These are phyloP conservation scores for Drosophila tanythrix DNA, from an alignment of 2,888 invertebrate species.

Conservation along the genomic window DNA sequence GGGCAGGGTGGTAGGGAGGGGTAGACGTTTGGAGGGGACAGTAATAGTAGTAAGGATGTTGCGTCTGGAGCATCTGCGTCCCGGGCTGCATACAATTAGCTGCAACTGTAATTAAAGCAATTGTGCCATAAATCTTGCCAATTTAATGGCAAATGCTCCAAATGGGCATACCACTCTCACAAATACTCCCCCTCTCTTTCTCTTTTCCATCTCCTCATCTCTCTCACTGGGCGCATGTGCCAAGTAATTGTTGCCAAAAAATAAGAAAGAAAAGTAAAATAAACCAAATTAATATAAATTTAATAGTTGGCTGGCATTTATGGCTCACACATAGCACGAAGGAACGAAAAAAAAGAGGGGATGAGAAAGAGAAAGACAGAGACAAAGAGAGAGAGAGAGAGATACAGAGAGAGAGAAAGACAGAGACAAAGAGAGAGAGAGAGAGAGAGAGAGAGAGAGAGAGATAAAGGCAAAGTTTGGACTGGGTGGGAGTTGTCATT, in stretches of 20 bases:
- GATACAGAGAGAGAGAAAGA: background rate
- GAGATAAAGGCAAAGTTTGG: background rate
- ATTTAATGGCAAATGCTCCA: slow-evolving; percentile 63
- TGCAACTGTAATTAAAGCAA: slow-evolving; percentile 80
- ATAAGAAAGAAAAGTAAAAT: slow-evolving; percentile 48
- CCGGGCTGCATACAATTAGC: slow-evolving; percentile 75
- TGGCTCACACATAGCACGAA: slow-evolving; percentile 38
- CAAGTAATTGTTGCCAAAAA: slow-evolving; percentile 63
- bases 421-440: background rate
- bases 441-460: background rate
- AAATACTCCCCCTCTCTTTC: background rate
- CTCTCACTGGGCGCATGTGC: slow-evolving; percentile 29
- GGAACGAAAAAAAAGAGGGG: background rate
- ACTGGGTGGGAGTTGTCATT: slow-evolving; percentile 38
- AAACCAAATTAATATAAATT: slow-evolving; percentile 79
- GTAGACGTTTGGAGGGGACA: slow-evolving; percentile 7
- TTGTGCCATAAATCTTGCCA: slow-evolving; percentile 79
- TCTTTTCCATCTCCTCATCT: background rate
- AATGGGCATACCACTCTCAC: slow-evolving; percentile 28
- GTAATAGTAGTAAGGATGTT: slow-evolving; percentile 5
- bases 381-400: background rate
- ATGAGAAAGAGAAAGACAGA: background rate
- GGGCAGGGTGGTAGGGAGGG: slow-evolving; percentile 50
- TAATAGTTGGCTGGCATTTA: slow-evolving; percentile 80
- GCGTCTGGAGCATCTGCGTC: slow-evolving; percentile 66